Evolutionary conservation across 2,797 vertebrate genomes (phyloP).

Genomic region (Toxotes lorentzi): DNA sequence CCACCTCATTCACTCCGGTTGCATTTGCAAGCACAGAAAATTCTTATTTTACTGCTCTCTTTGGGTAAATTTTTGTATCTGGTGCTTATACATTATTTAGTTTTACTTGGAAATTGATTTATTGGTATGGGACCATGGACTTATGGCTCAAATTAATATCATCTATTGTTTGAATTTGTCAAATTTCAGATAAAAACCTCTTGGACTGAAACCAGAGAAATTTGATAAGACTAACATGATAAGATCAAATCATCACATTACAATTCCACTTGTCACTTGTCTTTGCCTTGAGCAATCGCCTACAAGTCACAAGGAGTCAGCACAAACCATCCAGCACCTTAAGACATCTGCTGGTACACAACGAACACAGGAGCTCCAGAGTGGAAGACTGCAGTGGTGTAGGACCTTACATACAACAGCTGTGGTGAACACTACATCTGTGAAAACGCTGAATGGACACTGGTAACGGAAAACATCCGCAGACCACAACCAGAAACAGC

Average conservation of each 20-base stretch:
- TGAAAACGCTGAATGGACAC: not conserved
- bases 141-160: not conserved
- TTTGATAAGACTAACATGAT: no score
- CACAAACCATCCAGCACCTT: not conserved
- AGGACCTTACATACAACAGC: not conserved
- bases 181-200: not conserved
- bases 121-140: not conserved
- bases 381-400: no score
- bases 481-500: no score
- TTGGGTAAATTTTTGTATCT: not conserved
- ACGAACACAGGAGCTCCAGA: no score
- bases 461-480: no score
- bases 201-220: no score
- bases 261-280: no score
- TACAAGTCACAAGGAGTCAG: no score
- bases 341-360: no score
- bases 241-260: no score
- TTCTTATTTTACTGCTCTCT: not conserved
- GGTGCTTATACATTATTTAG: not conserved
- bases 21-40: not conserved
- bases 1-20: constrained; percentile 29
- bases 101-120: not conserved
- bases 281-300: no score
- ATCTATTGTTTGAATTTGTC: not conserved
- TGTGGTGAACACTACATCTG: not conserved